Evolutionary conservation across 2,888 invertebrate species (phyloP).

Genomic region (Lochmaea capreae): DNA sequence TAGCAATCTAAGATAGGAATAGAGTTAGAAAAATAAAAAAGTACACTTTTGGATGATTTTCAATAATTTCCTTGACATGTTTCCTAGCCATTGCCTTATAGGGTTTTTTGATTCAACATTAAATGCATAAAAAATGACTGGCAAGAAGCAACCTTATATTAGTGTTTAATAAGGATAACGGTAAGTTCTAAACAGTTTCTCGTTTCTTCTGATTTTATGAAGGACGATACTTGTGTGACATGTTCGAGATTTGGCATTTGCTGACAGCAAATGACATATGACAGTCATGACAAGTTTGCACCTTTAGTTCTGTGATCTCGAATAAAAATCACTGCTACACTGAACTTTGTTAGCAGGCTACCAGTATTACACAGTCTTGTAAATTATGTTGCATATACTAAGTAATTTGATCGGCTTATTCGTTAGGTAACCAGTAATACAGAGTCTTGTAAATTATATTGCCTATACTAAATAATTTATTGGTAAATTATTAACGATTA

Average conservation of each 20-base stretch:
- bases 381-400: background rate
- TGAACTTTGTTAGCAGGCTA: background rate
- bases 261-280: slow-evolving; percentile 10
- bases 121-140: slow-evolving; percentile 27
- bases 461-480: too few species aligned
- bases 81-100: slow-evolving; percentile 54
- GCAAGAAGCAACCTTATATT: slow-evolving; percentile 47
- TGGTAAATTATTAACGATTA: too few species aligned
- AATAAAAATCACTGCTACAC: background rate
- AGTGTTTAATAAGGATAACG: slow-evolving; percentile 46
- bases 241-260: slow-evolving; percentile 9
- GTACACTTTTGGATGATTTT: slow-evolving; percentile 43
- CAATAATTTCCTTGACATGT: slow-evolving; percentile 58
- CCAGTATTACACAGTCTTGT: background rate
- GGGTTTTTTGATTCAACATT: slow-evolving; percentile 47
- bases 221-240: slow-evolving; percentile 36
- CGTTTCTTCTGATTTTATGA: slow-evolving; percentile 40
- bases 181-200: slow-evolving; percentile 39
- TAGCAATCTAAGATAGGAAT: slow-evolving; percentile 48
- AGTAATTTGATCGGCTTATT: too few species aligned
- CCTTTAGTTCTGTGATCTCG: background rate
- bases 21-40: slow-evolving; percentile 43
- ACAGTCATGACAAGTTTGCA: background rate
- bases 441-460: background rate
- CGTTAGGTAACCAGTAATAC: too few species aligned